Conservation (phyloP, 2,113 vertebrate genomes). For the Mystacornis crossleyi region DNA sequence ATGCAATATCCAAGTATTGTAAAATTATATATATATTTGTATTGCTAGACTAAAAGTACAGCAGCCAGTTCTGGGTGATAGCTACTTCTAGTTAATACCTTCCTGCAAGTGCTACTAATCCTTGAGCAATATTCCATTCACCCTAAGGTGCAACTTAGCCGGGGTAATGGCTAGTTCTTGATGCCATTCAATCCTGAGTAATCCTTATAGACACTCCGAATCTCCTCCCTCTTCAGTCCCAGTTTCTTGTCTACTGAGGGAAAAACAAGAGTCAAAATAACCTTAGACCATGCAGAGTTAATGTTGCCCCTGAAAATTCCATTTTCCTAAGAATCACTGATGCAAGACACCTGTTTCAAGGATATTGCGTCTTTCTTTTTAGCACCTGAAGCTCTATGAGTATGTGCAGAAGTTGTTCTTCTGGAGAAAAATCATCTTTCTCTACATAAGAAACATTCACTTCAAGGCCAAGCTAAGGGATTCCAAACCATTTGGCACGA, state of each 20-base stretch:
- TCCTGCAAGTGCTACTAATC: neutral
- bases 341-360: neutral
- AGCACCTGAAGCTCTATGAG: neutral
- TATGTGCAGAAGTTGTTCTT: neutral
- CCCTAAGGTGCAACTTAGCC: neutral
- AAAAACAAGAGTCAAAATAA: neutral
- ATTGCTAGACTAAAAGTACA: neutral
- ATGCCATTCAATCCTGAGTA: neutral
- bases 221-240: neutral
- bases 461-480: neutral
- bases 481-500: neutral
- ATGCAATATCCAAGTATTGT: neutral
- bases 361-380: neutral
- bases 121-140: neutral
- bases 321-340: neutral
- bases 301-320: neutral
- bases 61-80: neutral
- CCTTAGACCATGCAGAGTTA: neutral
- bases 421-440: neutral
- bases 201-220: neutral
- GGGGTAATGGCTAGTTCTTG: neutral
- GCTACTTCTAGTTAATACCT: neutral
- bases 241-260: neutral
- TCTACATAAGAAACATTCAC: neutral
- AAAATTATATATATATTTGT: neutral